Evolutionary conservation across 2,888 invertebrate genomes (phyloP).

Genomic region (Subacronicta megacephala): DNA sequence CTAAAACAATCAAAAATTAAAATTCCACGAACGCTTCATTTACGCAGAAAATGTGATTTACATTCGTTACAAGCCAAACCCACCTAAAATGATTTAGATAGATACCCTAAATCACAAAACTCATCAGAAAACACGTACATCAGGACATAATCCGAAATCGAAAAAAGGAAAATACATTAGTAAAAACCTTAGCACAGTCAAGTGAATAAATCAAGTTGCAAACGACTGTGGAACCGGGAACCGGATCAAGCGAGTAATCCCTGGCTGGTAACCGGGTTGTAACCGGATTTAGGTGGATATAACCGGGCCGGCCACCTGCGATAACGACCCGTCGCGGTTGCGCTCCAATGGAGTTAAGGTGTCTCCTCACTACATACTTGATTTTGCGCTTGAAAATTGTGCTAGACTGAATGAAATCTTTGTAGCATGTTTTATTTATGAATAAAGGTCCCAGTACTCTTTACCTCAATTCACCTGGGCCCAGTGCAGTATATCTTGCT

Average conservation of each 20-base stretch:
- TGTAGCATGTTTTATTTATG: neutral
- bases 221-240: conserved; percentile 75
- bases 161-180: conserved; percentile 48
- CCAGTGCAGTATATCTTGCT: too few species aligned
- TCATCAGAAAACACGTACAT: conserved; percentile 41
- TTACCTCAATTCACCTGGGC: too few species aligned
- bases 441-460: neutral
- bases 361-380: conserved; percentile 33
- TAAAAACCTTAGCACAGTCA: conserved; percentile 52
- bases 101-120: conserved; percentile 23
- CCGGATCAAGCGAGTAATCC: conserved; percentile 85
- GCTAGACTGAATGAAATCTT: neutral
- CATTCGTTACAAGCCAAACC: conserved; percentile 28
- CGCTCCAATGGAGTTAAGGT: conserved; percentile 54
- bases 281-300: conserved; percentile 77
- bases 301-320: conserved; percentile 82
- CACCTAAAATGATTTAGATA: conserved; percentile 43
- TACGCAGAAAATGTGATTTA: conserved; percentile 29
- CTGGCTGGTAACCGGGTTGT: conserved; percentile 79
- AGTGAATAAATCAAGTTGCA: conserved; percentile 85
- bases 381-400: conserved; percentile 15
- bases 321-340: conserved; percentile 75
- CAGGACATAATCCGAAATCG: conserved; percentile 42
- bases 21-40: conserved; percentile 33
- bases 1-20: conserved; percentile 13